Conservation (phyloP, 2,797 vertebrate genomes). For the Micropoecilia bifurca region DNA sequence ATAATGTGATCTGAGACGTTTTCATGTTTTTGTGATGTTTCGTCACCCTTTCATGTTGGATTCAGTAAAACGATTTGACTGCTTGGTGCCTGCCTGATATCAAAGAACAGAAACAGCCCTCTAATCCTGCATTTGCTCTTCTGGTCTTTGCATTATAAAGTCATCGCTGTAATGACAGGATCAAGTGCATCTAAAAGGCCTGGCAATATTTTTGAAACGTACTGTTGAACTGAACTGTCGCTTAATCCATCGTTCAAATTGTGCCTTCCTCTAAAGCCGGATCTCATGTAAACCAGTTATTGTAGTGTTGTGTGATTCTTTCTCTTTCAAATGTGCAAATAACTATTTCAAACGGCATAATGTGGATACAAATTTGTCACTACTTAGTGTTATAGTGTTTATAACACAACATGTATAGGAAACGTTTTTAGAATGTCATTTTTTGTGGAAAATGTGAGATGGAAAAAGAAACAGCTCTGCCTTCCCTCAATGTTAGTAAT, state of each 20-base stretch:
- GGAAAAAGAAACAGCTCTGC: not conserved
- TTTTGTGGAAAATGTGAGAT: not conserved
- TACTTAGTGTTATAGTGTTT: not conserved
- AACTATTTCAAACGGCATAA: not conserved
- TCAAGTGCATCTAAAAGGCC: not conserved
- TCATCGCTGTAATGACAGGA: conserved; percentile 5
- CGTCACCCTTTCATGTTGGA: conserved; percentile 62
- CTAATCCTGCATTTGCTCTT: conserved; percentile 15
- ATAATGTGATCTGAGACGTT: conserved; percentile 34
- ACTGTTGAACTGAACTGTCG: not conserved
- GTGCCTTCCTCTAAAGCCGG: not conserved
- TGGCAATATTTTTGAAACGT: not conserved
- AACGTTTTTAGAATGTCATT: not conserved
- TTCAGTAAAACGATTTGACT: conserved; percentile 48
- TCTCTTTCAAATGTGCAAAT: not conserved
- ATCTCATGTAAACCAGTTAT: not conserved
- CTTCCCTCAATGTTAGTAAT: not conserved
- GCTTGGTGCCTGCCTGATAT: conserved; percentile 38
- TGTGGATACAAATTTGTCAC: not conserved
- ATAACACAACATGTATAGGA: not conserved
- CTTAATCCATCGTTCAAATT: not conserved
- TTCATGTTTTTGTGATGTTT: conserved; percentile 42
- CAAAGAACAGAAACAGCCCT: conserved; percentile 44
- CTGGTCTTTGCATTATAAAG: conserved; percentile 14
- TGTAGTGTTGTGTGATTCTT: not conserved